Conservation (phyloP, 2,797 vertebrate species). For the Helicolenus hilgendorfi region DNA sequence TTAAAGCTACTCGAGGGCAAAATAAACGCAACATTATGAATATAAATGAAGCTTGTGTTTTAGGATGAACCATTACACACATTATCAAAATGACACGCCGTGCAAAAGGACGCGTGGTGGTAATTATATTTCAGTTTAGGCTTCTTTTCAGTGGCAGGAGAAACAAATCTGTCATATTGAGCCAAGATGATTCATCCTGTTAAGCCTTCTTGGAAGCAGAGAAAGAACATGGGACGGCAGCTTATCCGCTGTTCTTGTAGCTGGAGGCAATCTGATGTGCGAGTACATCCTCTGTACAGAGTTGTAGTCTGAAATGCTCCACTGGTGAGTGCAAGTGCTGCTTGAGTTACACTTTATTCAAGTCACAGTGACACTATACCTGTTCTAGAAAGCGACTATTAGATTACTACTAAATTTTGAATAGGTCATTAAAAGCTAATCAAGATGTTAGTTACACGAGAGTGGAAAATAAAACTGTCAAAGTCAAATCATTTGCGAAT, state of each 20-base stretch:
- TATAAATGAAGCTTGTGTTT: constrained; percentile 24
- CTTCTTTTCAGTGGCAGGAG: constrained; percentile 14
- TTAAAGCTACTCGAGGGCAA: background rate
- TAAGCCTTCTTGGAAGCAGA: constrained; percentile 27
- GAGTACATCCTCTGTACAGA: constrained; percentile 1
- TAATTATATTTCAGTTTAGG: constrained; percentile 32
- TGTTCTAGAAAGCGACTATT: background rate
- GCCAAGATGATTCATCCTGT: constrained; percentile 34
- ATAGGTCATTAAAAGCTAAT: background rate
- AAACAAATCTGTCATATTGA: constrained; percentile 30
- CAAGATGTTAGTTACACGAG: background rate
- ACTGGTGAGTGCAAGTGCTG: constrained; percentile 25
- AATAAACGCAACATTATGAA: background rate
- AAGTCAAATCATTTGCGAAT: background rate
- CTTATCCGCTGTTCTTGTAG: constrained; percentile 23
- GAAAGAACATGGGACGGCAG: constrained; percentile 39
- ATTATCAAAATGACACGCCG: background rate
- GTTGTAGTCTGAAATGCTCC: background rate
- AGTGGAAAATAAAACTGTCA: background rate
- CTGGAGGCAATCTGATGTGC: constrained; percentile 32
- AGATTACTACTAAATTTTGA: background rate
- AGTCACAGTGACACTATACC: background rate
- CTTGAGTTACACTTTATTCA: constrained; percentile 35
- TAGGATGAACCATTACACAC: constrained; percentile 8
- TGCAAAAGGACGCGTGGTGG: background rate